Conservation (phyloP, 2,113 vertebrate species). For the Carassius carassius region DNA sequence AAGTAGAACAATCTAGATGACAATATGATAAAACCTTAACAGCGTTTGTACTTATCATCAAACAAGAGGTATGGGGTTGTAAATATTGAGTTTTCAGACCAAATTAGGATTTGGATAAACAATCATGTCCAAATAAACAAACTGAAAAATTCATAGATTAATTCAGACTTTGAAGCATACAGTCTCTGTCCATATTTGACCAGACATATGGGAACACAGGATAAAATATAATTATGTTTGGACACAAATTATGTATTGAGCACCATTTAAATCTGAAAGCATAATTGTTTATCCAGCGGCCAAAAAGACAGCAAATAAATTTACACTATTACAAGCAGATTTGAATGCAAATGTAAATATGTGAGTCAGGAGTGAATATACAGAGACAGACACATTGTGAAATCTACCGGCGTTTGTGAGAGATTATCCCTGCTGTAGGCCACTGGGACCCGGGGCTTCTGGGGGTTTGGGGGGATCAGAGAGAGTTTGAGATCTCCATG, state of each 20-base stretch:
- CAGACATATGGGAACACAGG: neutral
- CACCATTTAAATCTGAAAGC: constrained; percentile 14
- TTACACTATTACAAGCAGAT: constrained; percentile 31
- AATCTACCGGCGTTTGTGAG: neutral
- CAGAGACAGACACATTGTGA: neutral
- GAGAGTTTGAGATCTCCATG: neutral
- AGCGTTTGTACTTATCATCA: neutral
- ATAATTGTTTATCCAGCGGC: constrained; percentile 27
- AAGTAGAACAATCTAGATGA: neutral
- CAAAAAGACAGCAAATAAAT: neutral
- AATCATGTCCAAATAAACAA: neutral
- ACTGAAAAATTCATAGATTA: neutral
- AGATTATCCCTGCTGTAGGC: constrained; percentile 13
- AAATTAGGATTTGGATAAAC: constrained; percentile 4
- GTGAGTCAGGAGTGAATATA: constrained; percentile 13
- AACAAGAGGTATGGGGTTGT: neutral
- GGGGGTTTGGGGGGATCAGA: neutral
- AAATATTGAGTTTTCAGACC: neutral
- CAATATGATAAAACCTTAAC: neutral
- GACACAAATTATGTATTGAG: constrained; percentile 5
- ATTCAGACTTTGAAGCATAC: constrained; percentile 20
- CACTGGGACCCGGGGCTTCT: neutral
- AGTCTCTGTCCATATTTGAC: neutral
- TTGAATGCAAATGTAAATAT: neutral
- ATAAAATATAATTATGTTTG: constrained; percentile 29